phyloP scores from a whole-genome alignment of 2,113 vertebrate genomes.

The Rhabdomys dilectus region DNA sequence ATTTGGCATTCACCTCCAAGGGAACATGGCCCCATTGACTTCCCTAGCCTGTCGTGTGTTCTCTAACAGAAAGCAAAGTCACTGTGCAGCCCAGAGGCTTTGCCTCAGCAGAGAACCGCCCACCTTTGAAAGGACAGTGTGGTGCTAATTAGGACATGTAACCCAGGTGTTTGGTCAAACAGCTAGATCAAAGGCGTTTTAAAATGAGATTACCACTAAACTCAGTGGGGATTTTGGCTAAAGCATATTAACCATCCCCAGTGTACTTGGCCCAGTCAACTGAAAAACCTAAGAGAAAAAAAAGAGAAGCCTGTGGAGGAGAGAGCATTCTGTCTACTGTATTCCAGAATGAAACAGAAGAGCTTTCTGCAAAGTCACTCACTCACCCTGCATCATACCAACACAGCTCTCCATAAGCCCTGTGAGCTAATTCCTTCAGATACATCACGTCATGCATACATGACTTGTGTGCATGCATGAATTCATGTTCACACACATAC shows the following conservation, averaged over 20 bases:
- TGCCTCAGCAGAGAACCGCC: background rate
- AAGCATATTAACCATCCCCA: background rate
- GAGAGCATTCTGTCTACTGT: background rate
- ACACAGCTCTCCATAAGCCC: rapidly evolving
- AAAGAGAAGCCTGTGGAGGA: background rate
- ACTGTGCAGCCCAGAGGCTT: background rate
- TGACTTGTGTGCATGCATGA: background rate
- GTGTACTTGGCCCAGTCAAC: background rate
- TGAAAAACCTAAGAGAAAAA: background rate
- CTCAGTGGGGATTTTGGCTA: background rate
- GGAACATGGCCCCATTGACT: background rate
- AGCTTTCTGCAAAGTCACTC: background rate
- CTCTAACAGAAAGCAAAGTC: background rate
- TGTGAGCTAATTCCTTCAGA: background rate
- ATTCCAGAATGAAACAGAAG: background rate
- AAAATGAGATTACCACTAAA: background rate
- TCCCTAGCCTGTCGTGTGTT: background rate
- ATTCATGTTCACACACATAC: too few relatives aligned
- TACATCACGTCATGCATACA: background rate
- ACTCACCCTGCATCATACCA: background rate
- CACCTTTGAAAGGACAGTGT: background rate
- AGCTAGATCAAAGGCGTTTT: background rate
- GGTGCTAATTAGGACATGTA: background rate
- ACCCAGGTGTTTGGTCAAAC: background rate
- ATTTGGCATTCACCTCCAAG: background rate